Base-by-base conservation (phyloP, 1,140 invertebrate genomes). In the Tetramorium simillimum region DNA sequence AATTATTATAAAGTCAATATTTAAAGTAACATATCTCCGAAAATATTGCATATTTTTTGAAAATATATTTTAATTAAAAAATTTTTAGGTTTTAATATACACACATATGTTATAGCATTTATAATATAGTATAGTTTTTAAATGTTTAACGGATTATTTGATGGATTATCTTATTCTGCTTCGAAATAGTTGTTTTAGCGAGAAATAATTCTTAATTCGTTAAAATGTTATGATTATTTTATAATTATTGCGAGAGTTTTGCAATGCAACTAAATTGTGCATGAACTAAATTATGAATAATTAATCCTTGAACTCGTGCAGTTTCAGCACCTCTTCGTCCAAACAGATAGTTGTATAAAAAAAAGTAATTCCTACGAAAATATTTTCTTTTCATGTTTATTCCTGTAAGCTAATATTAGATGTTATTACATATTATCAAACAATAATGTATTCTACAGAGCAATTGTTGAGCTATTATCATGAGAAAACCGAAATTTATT, bases 401-500 rank as follows among this genome's bases (percentile, higher is more conserved):
- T 78, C 58, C 60, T 33, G 76, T 28, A 63, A 33, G 40, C 37
- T 63, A 78, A 78, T 65, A 65, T 46, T 78, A 78, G 24, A 78
- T 46, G 43, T 65, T 78, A 63, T 58, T 46, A 78, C 60, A 78
- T 78, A 65, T 78, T 78, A 78, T 65, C 24, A 65, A 78, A 78
- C 76, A 78, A 78, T 78, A 65, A 49, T 46, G 40, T 77, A 77
- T 49, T 78, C 76, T 78, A 65, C 60, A 78, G 65, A 69, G 75
- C 75, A 78, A 49, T 46, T 78, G 43, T 78, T 49, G 60, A 78
- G 58, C 58, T 78, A 78, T 78, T 46, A 63, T 65, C 40, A 78
- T 78, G 76, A 78, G 58, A 78, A 75, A 75, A 46, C 40, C 40
- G 76, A 65, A 78, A 65, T 78, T 78, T 63, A 65, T 65, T 78